These are phyloP conservation scores for Uromys caudimaculatus DNA, from an alignment of 2,797 vertebrate species.

Conservation along the genomic window DNA sequence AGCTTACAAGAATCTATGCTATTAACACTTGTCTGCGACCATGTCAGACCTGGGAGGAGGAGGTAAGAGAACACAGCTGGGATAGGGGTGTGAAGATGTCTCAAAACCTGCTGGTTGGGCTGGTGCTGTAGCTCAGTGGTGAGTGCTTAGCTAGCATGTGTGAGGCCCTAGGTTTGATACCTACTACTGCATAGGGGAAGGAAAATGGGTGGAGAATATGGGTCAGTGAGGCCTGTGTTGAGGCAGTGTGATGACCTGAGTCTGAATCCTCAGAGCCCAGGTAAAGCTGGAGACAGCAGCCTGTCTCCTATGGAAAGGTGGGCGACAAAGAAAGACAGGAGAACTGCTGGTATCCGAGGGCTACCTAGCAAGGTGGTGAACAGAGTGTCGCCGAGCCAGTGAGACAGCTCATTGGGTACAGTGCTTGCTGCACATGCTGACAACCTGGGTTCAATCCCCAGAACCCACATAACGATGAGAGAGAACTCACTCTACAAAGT, in stretches of 20 bases:
- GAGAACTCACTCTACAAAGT: background rate
- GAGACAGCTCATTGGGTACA: background rate
- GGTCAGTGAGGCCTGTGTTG: background rate
- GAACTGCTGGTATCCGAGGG: background rate
- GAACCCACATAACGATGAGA: background rate
- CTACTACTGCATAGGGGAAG: background rate
- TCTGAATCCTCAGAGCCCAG: background rate
- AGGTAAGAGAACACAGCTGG: background rate
- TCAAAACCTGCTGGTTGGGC: constrained; percentile 6
- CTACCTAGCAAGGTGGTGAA: background rate
- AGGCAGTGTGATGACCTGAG: background rate
- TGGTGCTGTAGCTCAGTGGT: background rate
- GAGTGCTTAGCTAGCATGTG: background rate
- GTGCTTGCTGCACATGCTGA: background rate
- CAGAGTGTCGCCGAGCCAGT: background rate
- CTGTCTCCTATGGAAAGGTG: background rate
- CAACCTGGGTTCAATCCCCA: background rate
- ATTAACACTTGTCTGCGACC: background rate
- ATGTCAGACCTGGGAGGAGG: background rate
- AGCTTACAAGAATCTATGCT: background rate
- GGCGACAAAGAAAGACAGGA: background rate
- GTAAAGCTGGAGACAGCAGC: background rate
- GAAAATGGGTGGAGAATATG: background rate
- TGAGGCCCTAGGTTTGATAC: background rate
- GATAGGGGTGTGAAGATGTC: background rate